Percentiles rank a stretch among this genome's conserved stretches.
These are phyloP conservation scores for Parazoanthus swiftii DNA, from an alignment of 92 coral and sea anemone species.

Conservation along the genomic window DNA sequence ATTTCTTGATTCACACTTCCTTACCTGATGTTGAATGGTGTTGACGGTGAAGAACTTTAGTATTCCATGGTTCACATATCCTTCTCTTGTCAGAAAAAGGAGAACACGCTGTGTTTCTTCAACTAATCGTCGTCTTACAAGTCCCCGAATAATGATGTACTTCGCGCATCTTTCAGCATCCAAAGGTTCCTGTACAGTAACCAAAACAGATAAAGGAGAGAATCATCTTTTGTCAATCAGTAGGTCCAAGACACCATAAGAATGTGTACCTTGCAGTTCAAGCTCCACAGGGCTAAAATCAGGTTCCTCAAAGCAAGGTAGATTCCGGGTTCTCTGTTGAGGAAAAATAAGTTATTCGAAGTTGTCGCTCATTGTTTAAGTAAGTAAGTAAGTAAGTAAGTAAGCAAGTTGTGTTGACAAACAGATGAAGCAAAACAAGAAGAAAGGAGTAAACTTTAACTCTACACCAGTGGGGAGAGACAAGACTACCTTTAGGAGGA, in stretches of 20 bases:
- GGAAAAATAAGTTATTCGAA: not conserved
- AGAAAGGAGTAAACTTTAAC: no score
- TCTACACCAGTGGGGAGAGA: no score
- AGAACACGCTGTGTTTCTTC: slow-evolving; percentile 63
- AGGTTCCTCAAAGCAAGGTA: slow-evolving; percentile 87
- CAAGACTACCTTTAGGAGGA: no score
- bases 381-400: no score
- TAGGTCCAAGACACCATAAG: not conserved
- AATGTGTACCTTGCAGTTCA: slow-evolving; percentile 75
- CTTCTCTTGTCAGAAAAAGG: slow-evolving; percentile 70
- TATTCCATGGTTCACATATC: slow-evolving; percentile 87
- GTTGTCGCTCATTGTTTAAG: not conserved
- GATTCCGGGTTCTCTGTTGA: slow-evolving; percentile 68
- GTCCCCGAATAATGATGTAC: slow-evolving; percentile 86
- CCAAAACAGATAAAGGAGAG: not conserved
- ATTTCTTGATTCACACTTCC: slow-evolving; percentile 63
- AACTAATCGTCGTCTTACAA: slow-evolving; percentile 76
- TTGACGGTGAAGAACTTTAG: slow-evolving; percentile 46
- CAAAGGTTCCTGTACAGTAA: slow-evolving; percentile 64
- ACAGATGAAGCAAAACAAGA: no score
- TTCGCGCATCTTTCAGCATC: slow-evolving; percentile 72
- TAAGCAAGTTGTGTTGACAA: no score
- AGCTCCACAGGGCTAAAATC: slow-evolving; percentile 92
- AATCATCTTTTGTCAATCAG: not conserved
- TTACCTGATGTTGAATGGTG: slow-evolving; percentile 11